Base-by-base conservation (phyloP, 2,888 invertebrate species). In the Athalia cordata region DNA sequence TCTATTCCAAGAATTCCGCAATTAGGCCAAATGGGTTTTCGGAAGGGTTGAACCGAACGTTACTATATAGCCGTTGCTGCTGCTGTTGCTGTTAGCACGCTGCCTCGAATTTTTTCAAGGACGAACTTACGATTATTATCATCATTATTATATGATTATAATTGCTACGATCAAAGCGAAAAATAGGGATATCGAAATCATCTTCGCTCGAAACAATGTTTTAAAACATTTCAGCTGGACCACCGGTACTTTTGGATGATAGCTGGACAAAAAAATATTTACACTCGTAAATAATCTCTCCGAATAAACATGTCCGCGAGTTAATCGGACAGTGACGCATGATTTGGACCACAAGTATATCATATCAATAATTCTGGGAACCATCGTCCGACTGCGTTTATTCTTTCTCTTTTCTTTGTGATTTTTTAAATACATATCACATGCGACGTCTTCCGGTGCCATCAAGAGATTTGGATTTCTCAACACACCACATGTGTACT, bases 241-340 rank as follows among this genome's bases (percentile, higher is more conserved):
- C 29, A 29, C 29, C 29, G 29, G 29, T 29, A 29, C 29, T 43
- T 43, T 45, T 11, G 5, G 68, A 4, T 29, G 29, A 52, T 1
- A 15, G 4, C n/a, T 52, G 52, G 29, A 0, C 1, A 68, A 55
- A 52, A 68, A 29, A 68, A 68, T 68, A 68, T 68, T 68, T 68
- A 68, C 68, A 52, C 52, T 68, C 29, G 72, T 72, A 13, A 57
- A 72, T 72, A 72, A 72, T 72, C 43, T 72, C 59, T 47, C 61
- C 9, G 72, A 5, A 75, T 50, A 75, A 75, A 75, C 64, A 75
- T 13, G 13, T 47, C 7, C 52, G 49, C 15, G 9, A 43, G 29
- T 15, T 55, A 75, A 62, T 75, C 50, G 75, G 75, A 75, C 75
- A 75, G 75, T 75, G 75, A 75, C 75, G 75, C 52, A 75, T 0